A percentile compares a stretch with the other conserved stretches of the same genome.
Conservation (phyloP, 2,797 vertebrate genomes). For the Sebastiscus tertius region DNA sequence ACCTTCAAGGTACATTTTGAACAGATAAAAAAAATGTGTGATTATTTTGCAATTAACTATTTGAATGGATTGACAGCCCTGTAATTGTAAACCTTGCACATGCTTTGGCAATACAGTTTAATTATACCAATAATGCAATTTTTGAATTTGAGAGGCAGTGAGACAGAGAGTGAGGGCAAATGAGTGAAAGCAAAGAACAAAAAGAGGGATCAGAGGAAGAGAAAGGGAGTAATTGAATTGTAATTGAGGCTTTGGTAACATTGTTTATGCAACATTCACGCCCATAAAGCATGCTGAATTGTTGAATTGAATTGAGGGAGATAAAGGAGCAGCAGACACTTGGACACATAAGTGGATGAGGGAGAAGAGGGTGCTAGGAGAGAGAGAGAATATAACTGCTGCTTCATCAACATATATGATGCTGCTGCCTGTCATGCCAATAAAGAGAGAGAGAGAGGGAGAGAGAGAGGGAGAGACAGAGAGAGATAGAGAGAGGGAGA, state of each 20-base stretch:
- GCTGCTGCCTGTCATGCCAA: slow-evolving; percentile 16
- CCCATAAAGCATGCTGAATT: neutral
- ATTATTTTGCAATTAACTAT: too few relatives aligned
- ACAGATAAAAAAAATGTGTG: too few relatives aligned
- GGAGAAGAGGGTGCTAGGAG: neutral
- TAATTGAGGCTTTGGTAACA: slow-evolving; percentile 19
- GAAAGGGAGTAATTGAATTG: slow-evolving; percentile 10
- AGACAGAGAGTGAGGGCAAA: neutral
- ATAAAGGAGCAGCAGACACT: neutral
- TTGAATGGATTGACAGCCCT: too few relatives aligned
- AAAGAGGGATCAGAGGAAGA: neutral
- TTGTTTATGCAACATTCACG: slow-evolving; percentile 19
- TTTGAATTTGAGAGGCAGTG: neutral
- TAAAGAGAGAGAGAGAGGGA: slow-evolving; percentile 21
- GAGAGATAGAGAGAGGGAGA: slow-evolving; percentile 3
- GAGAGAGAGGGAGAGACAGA: slow-evolving; percentile 35
- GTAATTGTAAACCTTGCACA: neutral
- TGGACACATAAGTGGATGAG: neutral
- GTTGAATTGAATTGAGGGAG: slow-evolving; percentile 27
- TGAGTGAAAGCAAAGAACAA: neutral
- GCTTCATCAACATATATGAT: slow-evolving; percentile 32
- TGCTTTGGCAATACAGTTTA: neutral
- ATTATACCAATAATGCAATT: neutral
- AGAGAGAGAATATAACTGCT: slow-evolving; percentile 18
- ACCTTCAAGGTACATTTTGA: too few relatives aligned